Evolutionary conservation across 2,888 invertebrate genomes (phyloP), one percentile per base, ranked within the genome.

Genomic region (Diogma glabrata): DNA sequence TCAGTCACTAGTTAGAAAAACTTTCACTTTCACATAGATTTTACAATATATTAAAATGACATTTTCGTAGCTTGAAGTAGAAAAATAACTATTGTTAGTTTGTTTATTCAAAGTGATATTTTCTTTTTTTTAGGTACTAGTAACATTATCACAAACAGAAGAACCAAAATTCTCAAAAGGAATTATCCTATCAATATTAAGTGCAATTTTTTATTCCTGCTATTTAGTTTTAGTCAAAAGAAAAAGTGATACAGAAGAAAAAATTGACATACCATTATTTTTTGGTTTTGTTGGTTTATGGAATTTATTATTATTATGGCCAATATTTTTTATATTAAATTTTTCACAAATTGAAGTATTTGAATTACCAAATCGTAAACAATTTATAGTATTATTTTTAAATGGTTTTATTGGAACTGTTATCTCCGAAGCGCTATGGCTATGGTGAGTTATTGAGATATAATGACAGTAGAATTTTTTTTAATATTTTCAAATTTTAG

Each of bases 271-370:
- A 61, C 89, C 93, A 51, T 78, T 96, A 73, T 91, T 97, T 71
- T 94, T 96, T 70, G 92, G 96, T 54, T 88, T 96, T 66, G 91
- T 97, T 57, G 96, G 97, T 4, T 75, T 96, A 43, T 89, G 92
- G 65, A 91, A 88, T 69, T 73, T 89, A n/a, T 70, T 90, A 52
- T 70, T 91, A 14, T 72, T 92, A 60, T 96, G 95, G 92, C 90
- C 90, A 51, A 72, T 88, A 57, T 89, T 97, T 66, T 86, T 92
- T 56, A 75, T 90, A 53, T 74, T 96, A 30, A 89, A 94, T 68
- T 86, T 83, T 57, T 79, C 82, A 14, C 80, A 84, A 59, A 77
- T 84, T 60, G 96, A 96, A 73, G 74, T 76, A 38, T 91, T 93
- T 56, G 85, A 88, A 64, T 80, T 89, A 78, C 95, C 95, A 14